These are phyloP conservation scores for Labroides dimidiatus DNA, from an alignment of 2,797 vertebrate genomes.

Conservation along the genomic window DNA sequence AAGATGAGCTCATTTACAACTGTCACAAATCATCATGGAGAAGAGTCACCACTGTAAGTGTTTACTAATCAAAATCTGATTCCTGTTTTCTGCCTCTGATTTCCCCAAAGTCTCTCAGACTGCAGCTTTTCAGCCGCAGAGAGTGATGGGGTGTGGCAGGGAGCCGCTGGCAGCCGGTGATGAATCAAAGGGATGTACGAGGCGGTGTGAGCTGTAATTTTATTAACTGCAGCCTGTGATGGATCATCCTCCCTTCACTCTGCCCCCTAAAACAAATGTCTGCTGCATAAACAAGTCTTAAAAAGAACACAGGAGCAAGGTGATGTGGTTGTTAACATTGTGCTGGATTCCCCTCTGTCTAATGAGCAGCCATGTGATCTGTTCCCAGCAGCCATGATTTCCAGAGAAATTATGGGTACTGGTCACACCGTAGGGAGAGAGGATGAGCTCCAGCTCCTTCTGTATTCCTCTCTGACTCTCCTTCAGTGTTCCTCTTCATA, in stretches of 20 bases:
- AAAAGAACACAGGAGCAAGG: slow-evolving; percentile 45
- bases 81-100: slow-evolving; percentile 49
- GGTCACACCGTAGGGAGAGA: slow-evolving; percentile 1
- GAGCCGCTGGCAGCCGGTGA: slow-evolving; percentile 74
- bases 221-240: slow-evolving; percentile 81
- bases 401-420: slow-evolving; percentile 32
- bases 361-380: slow-evolving; percentile 58
- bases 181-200: slow-evolving; percentile 82
- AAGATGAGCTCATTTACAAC: slow-evolving; percentile 35
- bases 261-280: slow-evolving; percentile 62
- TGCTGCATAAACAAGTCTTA: slow-evolving; percentile 65
- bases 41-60: slow-evolving; percentile 17
- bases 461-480: slow-evolving; percentile 40
- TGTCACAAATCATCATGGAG: slow-evolving; percentile 15
- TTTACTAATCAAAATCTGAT: slow-evolving; percentile 66
- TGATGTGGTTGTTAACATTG: slow-evolving; percentile 59
- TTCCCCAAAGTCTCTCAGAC: slow-evolving; percentile 55
- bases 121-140: slow-evolving; percentile 41
- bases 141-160: slow-evolving; percentile 77
- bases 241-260: slow-evolving; percentile 64
- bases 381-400: slow-evolving; percentile 45
- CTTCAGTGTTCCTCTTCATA: slow-evolving; percentile 46
- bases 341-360: slow-evolving; percentile 42
- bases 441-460: slow-evolving; percentile 7
- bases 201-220: slow-evolving; percentile 77